These are phyloP conservation scores for Ladona fulva DNA, from an alignment of 1,140 invertebrate species.

Conservation along the genomic window DNA sequence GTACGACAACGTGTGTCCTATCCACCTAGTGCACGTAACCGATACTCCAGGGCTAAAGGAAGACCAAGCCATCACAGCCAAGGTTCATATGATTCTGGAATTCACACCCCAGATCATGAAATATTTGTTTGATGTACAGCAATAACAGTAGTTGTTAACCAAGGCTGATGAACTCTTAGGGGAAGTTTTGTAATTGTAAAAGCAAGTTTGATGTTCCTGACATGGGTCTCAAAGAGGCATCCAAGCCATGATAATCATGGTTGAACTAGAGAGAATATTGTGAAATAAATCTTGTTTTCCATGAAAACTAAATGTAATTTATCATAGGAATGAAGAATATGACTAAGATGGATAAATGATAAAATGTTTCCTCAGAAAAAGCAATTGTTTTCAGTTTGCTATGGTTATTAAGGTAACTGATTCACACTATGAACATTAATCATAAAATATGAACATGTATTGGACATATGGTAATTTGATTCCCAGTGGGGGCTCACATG, in stretches of 20 bases:
- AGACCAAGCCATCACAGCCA: constrained; percentile 13
- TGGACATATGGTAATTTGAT: too few species aligned
- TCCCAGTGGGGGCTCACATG: too few species aligned
- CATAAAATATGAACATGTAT: too few species aligned
- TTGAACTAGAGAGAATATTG: background rate
- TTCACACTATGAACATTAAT: too few species aligned
- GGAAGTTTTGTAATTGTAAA: too few species aligned
- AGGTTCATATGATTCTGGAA: constrained; percentile 19
- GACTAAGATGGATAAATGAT: too few species aligned
- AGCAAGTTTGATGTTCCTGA: too few species aligned
- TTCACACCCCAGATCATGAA: constrained; percentile 20
- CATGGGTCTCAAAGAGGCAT: background rate
- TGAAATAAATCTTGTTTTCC: background rate
- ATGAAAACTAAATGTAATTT: background rate
- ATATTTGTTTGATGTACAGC: constrained; percentile 19
- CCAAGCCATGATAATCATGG: background rate
- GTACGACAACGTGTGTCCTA: constrained; percentile 17
- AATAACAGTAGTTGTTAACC: constrained; percentile 1
- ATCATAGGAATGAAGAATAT: too few species aligned
- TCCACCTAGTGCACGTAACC: constrained; percentile 17
- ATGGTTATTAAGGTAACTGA: too few species aligned
- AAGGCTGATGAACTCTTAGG: too few species aligned
- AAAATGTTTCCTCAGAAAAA: too few species aligned
- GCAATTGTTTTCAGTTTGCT: too few species aligned
- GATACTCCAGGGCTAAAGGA: constrained; percentile 15